Percentiles rank a stretch among this genome's conserved stretches.
These are phyloP conservation scores for Elysia crispata DNA, from an alignment of 2,888 invertebrate species.

Conservation along the genomic window DNA sequence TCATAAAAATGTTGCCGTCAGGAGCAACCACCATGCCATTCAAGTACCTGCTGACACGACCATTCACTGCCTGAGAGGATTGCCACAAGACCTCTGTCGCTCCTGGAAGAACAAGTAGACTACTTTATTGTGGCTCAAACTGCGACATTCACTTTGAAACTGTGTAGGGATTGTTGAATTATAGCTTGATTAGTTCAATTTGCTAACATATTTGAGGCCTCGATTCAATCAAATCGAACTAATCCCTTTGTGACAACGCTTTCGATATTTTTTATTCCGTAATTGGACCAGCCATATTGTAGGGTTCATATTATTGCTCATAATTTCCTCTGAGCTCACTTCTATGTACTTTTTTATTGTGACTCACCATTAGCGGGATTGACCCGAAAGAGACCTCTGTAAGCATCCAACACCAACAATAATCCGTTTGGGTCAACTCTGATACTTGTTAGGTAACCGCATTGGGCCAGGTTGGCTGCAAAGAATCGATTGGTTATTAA, in stretches of 20 bases:
- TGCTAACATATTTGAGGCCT: too few relatives aligned
- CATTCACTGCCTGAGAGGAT: neutral
- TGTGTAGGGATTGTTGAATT: too few relatives aligned
- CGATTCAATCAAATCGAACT: neutral
- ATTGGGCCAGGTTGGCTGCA: slow-evolving; percentile 1
- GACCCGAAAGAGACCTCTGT: slow-evolving; percentile 34
- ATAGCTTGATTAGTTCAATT: too few relatives aligned
- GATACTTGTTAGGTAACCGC: slow-evolving; percentile 43
- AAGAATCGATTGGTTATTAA: too few relatives aligned
- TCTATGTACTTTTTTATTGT: neutral
- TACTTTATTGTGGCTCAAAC: too few relatives aligned
- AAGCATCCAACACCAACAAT: slow-evolving; percentile 37
- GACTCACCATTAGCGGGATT: slow-evolving; percentile 32
- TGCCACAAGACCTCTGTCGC: neutral
- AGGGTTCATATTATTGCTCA: too few relatives aligned
- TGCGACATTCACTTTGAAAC: too few relatives aligned
- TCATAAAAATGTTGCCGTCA: slow-evolving; percentile 26
- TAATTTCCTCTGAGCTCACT: too few relatives aligned
- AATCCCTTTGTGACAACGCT: too few relatives aligned
- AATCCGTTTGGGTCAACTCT: slow-evolving; percentile 23
- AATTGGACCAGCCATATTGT: too few relatives aligned
- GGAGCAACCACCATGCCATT: slow-evolving; percentile 6
- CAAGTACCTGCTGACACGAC: slow-evolving; percentile 13
- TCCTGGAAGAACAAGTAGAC: slow-evolving; percentile 1
- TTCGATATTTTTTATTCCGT: too few relatives aligned